Evolutionary conservation across 2,888 invertebrate species (phyloP), one percentile per base, ranked within the genome.

Genomic region (Exocentrus adspersus): DNA sequence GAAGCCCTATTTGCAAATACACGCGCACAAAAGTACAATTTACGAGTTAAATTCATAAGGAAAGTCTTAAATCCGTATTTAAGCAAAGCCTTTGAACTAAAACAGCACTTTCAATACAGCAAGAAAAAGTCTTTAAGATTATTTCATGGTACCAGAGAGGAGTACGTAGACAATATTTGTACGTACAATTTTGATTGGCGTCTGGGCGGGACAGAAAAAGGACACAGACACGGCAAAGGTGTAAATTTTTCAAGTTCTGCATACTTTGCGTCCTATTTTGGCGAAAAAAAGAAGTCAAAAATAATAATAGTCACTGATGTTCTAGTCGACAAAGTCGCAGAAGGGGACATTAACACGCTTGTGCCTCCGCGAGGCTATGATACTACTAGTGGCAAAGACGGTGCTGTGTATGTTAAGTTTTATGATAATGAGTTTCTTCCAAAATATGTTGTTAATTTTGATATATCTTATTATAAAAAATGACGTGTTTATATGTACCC

Each of bases 121-220:
- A 7, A 1, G 12, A 24, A 14, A 24, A 12, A 5, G 7, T 14
- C 48, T 1, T 2, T 6, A n/a, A 2, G 16, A 14, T 28, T 48
- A 12, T 48, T 48, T 14, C 24, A 48, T 12, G 48, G 48, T 14
- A 48, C 48, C 12, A 48, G 28, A 28, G 48, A 48, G 7, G 14
- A 48, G 12, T 24, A 48, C 14, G 14, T 48, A 5, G 14, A 48
- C 2, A 48, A 16, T 14, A 48, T 48, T 14, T 48, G 48, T 21
- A 14, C 21, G 6, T 48, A 16, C 14, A 48, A 48, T 28, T 48
- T 48, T 48, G 14, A 48, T 10, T 48, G 48, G 48, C 48, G 48
- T 14, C 16, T 14, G 1, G 21, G 7, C 1, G 48, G 24, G 10
- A 5, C 7, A 2, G 24, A 48, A 21, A 24, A 9, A 14, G 24